A percentile compares a stretch with the other conserved stretches of the same genome.
Conservation (phyloP, 2,797 vertebrate species). For the Enteromius mattozi region DNA sequence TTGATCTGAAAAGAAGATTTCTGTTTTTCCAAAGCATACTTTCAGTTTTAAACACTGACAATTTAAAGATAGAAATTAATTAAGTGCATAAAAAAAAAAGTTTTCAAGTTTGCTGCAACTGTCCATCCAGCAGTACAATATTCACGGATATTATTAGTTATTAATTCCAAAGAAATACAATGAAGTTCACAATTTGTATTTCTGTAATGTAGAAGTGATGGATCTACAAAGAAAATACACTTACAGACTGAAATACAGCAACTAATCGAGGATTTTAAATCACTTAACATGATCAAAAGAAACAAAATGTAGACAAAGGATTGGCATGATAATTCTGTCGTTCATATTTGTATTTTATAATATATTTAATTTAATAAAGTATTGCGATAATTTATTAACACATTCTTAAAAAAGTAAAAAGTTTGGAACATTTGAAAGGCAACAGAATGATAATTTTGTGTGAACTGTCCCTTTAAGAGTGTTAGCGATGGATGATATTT, state of each 20-base stretch:
- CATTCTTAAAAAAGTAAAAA: not conserved
- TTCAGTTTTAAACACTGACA: not conserved
- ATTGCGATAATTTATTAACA: not conserved
- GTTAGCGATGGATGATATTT: not conserved
- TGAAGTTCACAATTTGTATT: not conserved
- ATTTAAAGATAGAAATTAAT: not conserved
- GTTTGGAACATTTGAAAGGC: not conserved
- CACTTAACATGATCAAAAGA: not conserved
- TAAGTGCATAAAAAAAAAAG: not conserved
- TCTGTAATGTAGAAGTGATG: not conserved
- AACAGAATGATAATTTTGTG: not conserved
- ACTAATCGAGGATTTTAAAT: not conserved
- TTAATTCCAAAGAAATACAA: not conserved
- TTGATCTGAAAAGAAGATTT: not conserved
- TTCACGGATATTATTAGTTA: not conserved
- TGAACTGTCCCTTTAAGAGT: not conserved
- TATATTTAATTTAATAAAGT: not conserved
- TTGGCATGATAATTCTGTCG: not conserved
- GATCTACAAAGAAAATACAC: not conserved
- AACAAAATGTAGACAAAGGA: not conserved
- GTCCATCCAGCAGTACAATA: conserved; percentile 18
- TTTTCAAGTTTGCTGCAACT: conserved; percentile 28
- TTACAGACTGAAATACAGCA: not conserved
- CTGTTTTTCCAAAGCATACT: not conserved
- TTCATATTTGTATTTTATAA: not conserved